Evolutionary conservation across 2,113 vertebrate genomes (phyloP).

Genomic region (Macrotis lagotis): DNA sequence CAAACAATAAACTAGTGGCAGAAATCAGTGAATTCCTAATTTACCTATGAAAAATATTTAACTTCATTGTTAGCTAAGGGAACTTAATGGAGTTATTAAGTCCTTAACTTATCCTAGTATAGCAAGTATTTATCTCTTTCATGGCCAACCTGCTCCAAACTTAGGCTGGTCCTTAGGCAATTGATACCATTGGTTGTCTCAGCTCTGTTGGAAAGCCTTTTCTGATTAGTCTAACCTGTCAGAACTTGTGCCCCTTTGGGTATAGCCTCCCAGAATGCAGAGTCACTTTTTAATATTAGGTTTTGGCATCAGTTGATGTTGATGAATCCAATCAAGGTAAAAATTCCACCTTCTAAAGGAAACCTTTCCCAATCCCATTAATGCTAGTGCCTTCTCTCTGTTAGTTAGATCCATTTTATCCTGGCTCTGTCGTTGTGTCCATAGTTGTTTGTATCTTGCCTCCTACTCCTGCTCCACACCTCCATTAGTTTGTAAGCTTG

Average conservation of each 20-base stretch:
- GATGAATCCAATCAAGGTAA: neutral
- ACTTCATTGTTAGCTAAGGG: no score
- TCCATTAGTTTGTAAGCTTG: neutral
- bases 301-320: neutral
- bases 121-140: neutral
- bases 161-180: neutral
- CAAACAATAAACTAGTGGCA: no score
- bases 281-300: neutral
- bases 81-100: no score
- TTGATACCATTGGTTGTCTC: neutral
- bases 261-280: neutral
- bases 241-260: neutral
- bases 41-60: no score
- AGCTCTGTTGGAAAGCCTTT: neutral
- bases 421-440: neutral
- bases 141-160: neutral
- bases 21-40: no score
- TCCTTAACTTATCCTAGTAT: no score
- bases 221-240: neutral
- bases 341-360: neutral
- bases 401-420: neutral
- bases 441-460: neutral
- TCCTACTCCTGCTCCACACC: no score
- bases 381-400: neutral
- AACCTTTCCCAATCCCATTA: neutral